Base-by-base conservation (phyloP, 2,797 vertebrate species). In the Myripristis murdjan region DNA sequence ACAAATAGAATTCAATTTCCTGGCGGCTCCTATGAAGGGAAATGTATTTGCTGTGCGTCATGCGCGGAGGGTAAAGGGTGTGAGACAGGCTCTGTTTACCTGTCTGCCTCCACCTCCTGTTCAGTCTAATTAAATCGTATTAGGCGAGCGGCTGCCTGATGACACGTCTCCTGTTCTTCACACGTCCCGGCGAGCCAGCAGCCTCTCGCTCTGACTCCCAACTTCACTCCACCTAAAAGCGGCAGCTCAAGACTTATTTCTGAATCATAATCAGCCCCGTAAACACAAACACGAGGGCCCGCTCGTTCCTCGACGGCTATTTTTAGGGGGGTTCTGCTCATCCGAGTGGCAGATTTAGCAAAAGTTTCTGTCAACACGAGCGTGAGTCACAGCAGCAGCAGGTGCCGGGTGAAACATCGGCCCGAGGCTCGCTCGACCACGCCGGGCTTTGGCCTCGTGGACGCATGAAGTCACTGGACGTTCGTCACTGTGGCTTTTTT, bases 401-500 rank as follows among this genome's bases (percentile, higher is more conserved):
- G 87, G 84, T 90, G 89, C 84, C 60, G 89, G 85, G 81, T 87
- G 52, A 84, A 55, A 73, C 56, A 84, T 89, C 79, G n/a, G 48
- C 47, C 28, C 20, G 1, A 41, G 81, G 57, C 77, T 79, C 60
- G 6, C 56, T 41, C n/a, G 43, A 56, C 65, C 63, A 10, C 24
- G 26, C 62, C 75, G 35, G 70, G 67, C 51, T 20, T 46, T 58
- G 31, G n/a, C n/a, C n/a, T n/a, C 28, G 6, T 3, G 53, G 10
- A 51, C 16, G 49, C 44, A 33, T 52, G 70, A n/a, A 51, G 55
- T 79, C 77, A 88, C 84, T 89, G 90, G 81, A 86, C 85, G 75
- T 57, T 80, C 66, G 83, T 88, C 91, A 91, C 89, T 86, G 91
- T 90, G 89, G n/a, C n/a, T n/a, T n/a, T n/a, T n/a, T n/a, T n/a